These are phyloP conservation scores for Coenobita brevimanus DNA, from an alignment of 1,140 invertebrate genomes.

Conservation along the genomic window DNA sequence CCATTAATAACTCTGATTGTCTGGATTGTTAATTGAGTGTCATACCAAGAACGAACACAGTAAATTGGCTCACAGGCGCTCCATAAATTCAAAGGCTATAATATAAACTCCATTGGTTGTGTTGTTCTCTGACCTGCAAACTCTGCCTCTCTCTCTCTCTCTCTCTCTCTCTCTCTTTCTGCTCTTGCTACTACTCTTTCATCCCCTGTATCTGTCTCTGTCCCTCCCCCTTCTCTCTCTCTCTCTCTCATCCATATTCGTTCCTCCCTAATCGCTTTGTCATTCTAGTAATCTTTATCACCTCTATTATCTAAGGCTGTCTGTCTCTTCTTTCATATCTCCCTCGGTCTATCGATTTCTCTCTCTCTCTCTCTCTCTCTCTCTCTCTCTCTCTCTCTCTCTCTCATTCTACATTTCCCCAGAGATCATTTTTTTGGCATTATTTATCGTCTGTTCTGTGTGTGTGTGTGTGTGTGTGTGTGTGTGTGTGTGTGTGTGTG, in stretches of 20 bases:
- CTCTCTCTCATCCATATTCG: not conserved
- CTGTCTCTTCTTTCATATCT: not conserved
- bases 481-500: too few species aligned
- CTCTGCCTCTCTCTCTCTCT: conserved; percentile 25
- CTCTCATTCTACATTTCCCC: not conserved
- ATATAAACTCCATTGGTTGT: not conserved
- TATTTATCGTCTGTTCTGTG: too few species aligned
- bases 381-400: not conserved
- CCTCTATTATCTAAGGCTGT: too few species aligned
- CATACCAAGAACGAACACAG: conserved; percentile 41
- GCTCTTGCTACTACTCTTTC: not conserved
- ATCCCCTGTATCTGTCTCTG: not conserved
- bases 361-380: not conserved
- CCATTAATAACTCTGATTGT: conserved; percentile 59
- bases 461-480: too few species aligned
- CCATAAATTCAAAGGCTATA: not conserved
- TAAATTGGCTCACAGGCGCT: conserved; percentile 41
- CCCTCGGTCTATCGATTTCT: not conserved
- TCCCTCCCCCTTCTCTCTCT: not conserved
- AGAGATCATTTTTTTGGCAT: too few species aligned
- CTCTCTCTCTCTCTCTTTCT: conserved; percentile 40
- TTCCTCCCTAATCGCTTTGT: not conserved
- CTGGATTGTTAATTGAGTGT: conserved; percentile 57
- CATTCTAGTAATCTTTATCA: too few species aligned
- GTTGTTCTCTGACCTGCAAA: not conserved